phyloP scores from a whole-genome alignment of 2,888 invertebrate species.

The Eucera pruinosa region DNA sequence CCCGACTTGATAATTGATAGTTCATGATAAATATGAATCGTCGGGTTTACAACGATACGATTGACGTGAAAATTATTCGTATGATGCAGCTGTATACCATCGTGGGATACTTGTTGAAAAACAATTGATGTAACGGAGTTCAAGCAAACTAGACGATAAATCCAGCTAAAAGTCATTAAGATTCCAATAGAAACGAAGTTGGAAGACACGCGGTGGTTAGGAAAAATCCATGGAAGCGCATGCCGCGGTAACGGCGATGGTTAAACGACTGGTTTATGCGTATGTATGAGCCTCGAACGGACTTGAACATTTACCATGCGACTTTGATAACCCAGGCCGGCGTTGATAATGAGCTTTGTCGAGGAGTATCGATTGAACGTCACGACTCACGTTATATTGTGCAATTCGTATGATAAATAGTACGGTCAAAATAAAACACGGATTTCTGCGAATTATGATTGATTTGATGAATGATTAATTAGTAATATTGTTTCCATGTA shows the following conservation, averaged over 20 bases:
- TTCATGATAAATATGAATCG: conserved; percentile 2
- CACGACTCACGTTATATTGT: conserved; percentile 13
- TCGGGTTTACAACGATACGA: not conserved
- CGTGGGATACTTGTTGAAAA: conserved; percentile 20
- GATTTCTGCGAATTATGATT: not conserved
- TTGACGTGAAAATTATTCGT: conserved; percentile 8
- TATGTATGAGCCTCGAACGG: conserved; percentile 19
- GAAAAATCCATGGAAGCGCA: conserved; percentile 45
- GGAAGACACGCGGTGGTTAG: conserved; percentile 14
- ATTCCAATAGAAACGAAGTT: conserved; percentile 53
- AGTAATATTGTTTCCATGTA: not conserved
- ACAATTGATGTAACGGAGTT: conserved; percentile 61
- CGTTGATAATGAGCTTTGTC: conserved; percentile 42
- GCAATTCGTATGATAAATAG: conserved; percentile 26
- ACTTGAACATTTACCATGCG: conserved; percentile 29
- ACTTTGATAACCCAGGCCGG: conserved; percentile 36
- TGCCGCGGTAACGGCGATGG: conserved; percentile 29
- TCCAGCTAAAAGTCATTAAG: conserved; percentile 61
- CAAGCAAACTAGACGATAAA: conserved; percentile 52
- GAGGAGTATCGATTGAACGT: conserved; percentile 34
- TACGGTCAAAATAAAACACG: not conserved
- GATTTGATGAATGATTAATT: not conserved
- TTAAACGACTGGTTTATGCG: conserved; percentile 40
- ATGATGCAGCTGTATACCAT: not conserved
- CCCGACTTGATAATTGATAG: not conserved